These are phyloP conservation scores for Nemoura dubitans DNA, from an alignment of 2,888 invertebrate genomes.

Conservation along the genomic window DNA sequence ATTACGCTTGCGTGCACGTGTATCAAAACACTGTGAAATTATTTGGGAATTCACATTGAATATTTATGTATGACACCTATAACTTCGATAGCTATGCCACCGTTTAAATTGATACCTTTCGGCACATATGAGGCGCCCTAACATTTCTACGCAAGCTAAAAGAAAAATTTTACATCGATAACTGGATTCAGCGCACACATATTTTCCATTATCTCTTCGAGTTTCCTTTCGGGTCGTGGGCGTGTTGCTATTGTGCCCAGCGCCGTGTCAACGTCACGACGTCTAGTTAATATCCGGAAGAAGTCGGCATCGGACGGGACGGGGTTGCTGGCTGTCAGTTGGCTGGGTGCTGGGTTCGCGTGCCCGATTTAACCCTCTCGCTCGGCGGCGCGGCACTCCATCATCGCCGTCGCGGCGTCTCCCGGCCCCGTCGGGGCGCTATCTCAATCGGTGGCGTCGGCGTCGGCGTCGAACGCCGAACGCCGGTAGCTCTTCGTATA, in stretches of 20 bases:
- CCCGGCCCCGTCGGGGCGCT: neutral
- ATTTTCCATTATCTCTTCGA: neutral
- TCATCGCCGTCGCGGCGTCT: neutral
- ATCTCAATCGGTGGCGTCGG: neutral
- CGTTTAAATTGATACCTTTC: too few relatives aligned
- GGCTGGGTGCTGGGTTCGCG: neutral
- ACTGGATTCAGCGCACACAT: neutral
- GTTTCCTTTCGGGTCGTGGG: neutral
- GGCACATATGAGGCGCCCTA: too few relatives aligned
- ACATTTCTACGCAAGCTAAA: too few relatives aligned
- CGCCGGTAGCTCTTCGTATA: too few relatives aligned
- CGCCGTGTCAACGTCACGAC: neutral
- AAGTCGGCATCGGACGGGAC: neutral
- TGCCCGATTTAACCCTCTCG: neutral
- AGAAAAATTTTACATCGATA: neutral
- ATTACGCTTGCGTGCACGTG: neutral
- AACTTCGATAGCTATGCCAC: too few relatives aligned
- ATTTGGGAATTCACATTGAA: neutral
- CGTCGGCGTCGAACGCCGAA: neutral
- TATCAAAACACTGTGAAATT: too few relatives aligned
- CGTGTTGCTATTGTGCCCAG: neutral
- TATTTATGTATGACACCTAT: neutral
- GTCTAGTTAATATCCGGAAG: neutral
- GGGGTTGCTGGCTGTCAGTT: neutral
- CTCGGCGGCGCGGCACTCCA: neutral